A percentile compares a stretch with the other conserved stretches of the same genome.
These are phyloP conservation scores for Limanda limanda DNA, from an alignment of 2,113 vertebrate genomes.

Conservation along the genomic window DNA sequence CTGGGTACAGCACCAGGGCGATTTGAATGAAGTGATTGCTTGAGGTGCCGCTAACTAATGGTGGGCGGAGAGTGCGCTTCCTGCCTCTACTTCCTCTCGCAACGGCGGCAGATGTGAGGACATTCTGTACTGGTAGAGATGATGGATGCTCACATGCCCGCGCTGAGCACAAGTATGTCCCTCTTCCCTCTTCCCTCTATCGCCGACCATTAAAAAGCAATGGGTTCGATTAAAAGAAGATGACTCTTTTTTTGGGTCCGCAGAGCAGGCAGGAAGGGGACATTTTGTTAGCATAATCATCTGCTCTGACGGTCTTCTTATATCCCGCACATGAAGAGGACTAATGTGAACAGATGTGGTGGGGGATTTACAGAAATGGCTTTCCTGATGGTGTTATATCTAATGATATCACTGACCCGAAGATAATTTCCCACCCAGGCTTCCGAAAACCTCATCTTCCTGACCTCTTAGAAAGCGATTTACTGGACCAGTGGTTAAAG, in stretches of 20 bases:
- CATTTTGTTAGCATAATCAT: constrained; percentile 72
- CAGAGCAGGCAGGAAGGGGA: constrained; percentile 64
- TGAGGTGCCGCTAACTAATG: constrained; percentile 69
- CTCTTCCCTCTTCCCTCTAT: constrained; percentile 66
- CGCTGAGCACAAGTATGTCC: constrained; percentile 26
- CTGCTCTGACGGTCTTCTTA: constrained; percentile 68
- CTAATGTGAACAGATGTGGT: constrained; percentile 77
- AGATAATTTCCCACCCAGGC: constrained; percentile 56
- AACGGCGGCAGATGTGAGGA: constrained; percentile 48
- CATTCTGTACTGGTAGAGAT: constrained; percentile 50
- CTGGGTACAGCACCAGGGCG: constrained; percentile 58
- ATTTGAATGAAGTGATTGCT: constrained; percentile 73
- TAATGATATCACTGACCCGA: constrained; percentile 70
- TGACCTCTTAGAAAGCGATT: constrained; percentile 59
- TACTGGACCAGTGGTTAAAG: constrained; percentile 54
- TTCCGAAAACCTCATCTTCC: constrained; percentile 40
- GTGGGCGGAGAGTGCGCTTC: constrained; percentile 57
- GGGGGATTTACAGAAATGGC: constrained; percentile 50
- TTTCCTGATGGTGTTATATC: constrained; percentile 67
- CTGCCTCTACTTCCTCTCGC: constrained; percentile 60
- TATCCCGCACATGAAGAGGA: constrained; percentile 68
- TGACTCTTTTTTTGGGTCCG: constrained; percentile 65
- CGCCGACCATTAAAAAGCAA: constrained; percentile 77
- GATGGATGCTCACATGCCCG: constrained; percentile 58
- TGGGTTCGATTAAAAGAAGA: constrained; percentile 77